Percentiles rank a stretch among this genome's conserved stretches.
phyloP scores from a whole-genome alignment of 1,140 invertebrate genomes.

The Episyrphus balteatus region DNA sequence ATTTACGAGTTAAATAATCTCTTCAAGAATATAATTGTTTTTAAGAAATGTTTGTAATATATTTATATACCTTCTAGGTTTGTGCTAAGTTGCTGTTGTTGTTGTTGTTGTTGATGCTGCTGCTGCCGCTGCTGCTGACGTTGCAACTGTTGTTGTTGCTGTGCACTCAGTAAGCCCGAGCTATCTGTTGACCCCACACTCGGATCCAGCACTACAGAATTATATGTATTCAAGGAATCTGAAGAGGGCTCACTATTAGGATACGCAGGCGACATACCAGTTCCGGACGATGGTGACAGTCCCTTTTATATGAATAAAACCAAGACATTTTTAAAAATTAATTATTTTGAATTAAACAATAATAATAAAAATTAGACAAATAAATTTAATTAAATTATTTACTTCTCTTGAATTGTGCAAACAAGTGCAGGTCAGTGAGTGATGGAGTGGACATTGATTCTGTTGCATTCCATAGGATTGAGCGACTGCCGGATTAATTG shows the following conservation, averaged over 20 bases:
- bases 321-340: too few relatives aligned
- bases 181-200: conserved; percentile 10
- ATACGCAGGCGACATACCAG: conserved; percentile 54
- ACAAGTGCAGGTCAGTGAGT: conserved; percentile 50
- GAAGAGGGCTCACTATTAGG: conserved; percentile 50
- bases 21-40: too few relatives aligned
- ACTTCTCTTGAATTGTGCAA: conserved; percentile 34
- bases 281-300: conserved; percentile 46
- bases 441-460: conserved; percentile 49
- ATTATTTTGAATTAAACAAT: neutral
- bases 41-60: too few relatives aligned
- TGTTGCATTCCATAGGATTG: conserved; percentile 26
- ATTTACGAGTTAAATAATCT: too few relatives aligned
- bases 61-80: conserved; percentile 22
- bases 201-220: conserved; percentile 26
- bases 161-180: conserved; percentile 13
- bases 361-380: neutral
- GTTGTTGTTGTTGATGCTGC: conserved; percentile 20
- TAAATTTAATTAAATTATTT: too few relatives aligned
- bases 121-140: conserved; percentile 28
- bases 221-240: conserved; percentile 40
- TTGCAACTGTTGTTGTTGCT: conserved; percentile 28
- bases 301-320: conserved; percentile 35
- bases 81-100: conserved; percentile 13
- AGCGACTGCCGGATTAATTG: conserved; percentile 33